phyloP scores from a whole-genome alignment of 2,113 vertebrate genomes.

The Nipponia nippon region DNA sequence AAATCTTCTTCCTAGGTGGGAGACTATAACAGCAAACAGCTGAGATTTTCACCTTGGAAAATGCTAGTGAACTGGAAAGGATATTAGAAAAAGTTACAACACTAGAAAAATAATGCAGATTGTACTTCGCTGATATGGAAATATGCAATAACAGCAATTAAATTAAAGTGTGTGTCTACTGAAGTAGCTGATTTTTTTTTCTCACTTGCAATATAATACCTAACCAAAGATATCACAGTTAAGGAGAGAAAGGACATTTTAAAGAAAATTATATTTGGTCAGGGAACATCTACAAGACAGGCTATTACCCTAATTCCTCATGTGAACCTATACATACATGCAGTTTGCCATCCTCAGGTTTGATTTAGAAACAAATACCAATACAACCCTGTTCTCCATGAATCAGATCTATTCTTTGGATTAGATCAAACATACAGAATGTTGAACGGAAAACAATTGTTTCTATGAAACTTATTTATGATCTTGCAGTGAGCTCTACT shows the following conservation, averaged over 20 bases:
- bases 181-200: not conserved
- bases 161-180: not conserved
- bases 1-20: not conserved
- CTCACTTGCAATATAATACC: not conserved
- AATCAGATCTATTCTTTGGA: not conserved
- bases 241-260: not conserved
- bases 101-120: not conserved
- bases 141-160: not conserved
- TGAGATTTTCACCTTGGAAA: constrained; percentile 23
- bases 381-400: not conserved
- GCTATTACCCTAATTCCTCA: not conserved
- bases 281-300: not conserved
- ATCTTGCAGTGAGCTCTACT: not conserved
- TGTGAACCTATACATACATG: not conserved
- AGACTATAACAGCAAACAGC: not conserved
- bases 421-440: not conserved
- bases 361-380: not conserved
- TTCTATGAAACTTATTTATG: not conserved
- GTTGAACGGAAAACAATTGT: not conserved
- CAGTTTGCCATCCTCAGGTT: not conserved
- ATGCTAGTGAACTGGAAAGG: not conserved
- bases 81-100: not conserved
- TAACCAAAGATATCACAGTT: not conserved
- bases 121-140: not conserved
- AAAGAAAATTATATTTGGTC: not conserved